Evolutionary conservation across 2,113 vertebrate genomes (phyloP).

Genomic region (Ophthalmolycus amberensis): DNA sequence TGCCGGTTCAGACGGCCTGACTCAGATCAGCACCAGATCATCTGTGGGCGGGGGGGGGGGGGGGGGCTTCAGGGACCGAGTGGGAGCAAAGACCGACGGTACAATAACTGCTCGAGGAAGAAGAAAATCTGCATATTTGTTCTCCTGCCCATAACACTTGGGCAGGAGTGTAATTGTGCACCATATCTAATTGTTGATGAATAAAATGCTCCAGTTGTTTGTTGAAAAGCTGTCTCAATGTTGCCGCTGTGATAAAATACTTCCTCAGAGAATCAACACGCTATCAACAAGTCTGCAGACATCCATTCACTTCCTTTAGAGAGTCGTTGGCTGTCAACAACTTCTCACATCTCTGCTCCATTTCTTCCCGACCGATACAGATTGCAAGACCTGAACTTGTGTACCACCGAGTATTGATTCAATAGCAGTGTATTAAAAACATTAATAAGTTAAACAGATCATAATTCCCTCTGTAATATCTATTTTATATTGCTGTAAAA

Average conservation of each 20-base stretch:
- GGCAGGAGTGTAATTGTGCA: background rate
- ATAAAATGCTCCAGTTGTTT: background rate
- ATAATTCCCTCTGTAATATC: no score
- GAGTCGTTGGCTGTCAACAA: background rate
- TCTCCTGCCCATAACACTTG: no score
- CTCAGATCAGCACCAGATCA: background rate
- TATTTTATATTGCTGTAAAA: no score
- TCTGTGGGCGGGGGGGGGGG: background rate
- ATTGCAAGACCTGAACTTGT: no score
- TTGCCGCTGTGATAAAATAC: background rate
- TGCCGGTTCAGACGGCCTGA: background rate
- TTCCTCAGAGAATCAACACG: background rate
- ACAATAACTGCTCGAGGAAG: background rate
- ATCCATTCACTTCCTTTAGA: constrained; percentile 28
- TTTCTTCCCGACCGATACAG: no score
- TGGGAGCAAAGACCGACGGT: background rate
- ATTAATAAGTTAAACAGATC: no score
- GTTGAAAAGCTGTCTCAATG: background rate
- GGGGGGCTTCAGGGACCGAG: background rate
- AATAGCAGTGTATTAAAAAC: no score
- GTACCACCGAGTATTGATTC: no score
- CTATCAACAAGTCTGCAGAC: constrained; percentile 59
- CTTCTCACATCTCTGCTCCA: background rate
- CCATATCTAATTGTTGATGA: background rate
- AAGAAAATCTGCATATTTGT: background rate